A percentile compares a stretch with the other conserved stretches of the same genome.
Conservation (phyloP, 2,113 vertebrate species). For the Gadus macrocephalus region DNA sequence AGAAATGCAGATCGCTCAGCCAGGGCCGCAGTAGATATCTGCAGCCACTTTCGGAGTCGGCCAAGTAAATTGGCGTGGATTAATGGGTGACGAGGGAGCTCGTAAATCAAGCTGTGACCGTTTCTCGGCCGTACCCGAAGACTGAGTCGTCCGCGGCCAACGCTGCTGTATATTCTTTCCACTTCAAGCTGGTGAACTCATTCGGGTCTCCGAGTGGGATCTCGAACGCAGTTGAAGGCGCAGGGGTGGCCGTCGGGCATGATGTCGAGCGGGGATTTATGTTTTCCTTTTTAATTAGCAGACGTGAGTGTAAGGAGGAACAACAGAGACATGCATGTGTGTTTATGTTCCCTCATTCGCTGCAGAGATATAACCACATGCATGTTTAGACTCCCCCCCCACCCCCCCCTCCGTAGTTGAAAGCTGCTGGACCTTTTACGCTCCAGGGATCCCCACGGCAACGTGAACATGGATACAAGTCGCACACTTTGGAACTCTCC, state of each 20-base stretch:
- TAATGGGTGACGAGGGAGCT: slow-evolving; percentile 48
- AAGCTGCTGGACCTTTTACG: no score
- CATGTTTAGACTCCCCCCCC: no score
- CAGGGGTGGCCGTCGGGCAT: not conserved
- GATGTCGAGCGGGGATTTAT: no score
- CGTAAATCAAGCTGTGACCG: slow-evolving; percentile 64
- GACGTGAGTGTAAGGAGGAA: no score
- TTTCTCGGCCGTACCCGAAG: slow-evolving; percentile 32
- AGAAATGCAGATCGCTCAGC: not conserved
- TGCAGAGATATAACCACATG: no score
- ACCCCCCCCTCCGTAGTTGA: no score
- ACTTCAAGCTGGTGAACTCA: slow-evolving; percentile 62
- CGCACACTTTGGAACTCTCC: slow-evolving; percentile 21
- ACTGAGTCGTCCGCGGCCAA: slow-evolving; percentile 39
- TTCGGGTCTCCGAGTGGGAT: slow-evolving; percentile 60
- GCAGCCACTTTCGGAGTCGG: slow-evolving; percentile 39
- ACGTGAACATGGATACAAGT: no score
- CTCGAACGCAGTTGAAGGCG: slow-evolving; percentile 22
- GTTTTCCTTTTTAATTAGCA: no score
- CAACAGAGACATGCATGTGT: no score
- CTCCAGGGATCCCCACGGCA: no score
- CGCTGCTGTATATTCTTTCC: slow-evolving; percentile 56
- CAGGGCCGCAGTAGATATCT: not conserved
- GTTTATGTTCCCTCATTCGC: no score
- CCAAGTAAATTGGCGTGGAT: slow-evolving; percentile 61